Conservation (phyloP, 53 echinoderm and acorn worm genomes). For the Holothuria scabra region DNA sequence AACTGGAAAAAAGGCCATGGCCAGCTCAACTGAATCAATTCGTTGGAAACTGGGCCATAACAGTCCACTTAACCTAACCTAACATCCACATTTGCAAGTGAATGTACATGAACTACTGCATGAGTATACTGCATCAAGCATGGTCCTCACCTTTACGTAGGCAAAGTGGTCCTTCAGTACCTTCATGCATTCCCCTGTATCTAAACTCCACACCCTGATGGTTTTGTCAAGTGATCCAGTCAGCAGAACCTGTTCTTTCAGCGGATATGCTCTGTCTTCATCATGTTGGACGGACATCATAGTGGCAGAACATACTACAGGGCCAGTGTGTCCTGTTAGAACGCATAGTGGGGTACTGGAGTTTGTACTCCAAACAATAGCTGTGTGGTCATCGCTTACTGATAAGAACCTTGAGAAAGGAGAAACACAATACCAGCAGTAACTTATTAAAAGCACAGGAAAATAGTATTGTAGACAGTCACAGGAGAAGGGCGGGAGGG, state of each 20-base stretch:
- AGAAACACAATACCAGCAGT: not conserved
- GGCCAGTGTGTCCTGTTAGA: conserved; percentile 63
- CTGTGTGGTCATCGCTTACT: conserved; percentile 71
- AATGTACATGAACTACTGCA: too few species aligned
- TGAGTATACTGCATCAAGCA: too few species aligned
- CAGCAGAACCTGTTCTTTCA: conserved; percentile 54
- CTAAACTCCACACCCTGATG: conserved; percentile 71
- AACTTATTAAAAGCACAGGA: too few species aligned
- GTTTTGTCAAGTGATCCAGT: conserved; percentile 76
- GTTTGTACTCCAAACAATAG: conserved; percentile 71
- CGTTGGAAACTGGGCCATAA: too few species aligned
- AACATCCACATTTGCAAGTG: too few species aligned
- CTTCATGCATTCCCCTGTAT: conserved; percentile 64
- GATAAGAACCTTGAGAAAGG: conserved; percentile 61
- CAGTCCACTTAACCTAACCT: too few species aligned
- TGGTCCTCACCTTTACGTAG: conserved; percentile 61
- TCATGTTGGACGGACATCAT: conserved; percentile 47
- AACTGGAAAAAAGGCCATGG: too few species aligned
- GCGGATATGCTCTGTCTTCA: conserved; percentile 35
- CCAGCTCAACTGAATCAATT: too few species aligned
- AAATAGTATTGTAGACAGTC: too few species aligned
- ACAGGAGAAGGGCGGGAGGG: too few species aligned
- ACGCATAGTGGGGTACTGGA: conserved; percentile 49
- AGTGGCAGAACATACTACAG: conserved; percentile 63
- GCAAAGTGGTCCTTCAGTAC: conserved; percentile 67